Evolutionary conservation across 1,140 invertebrate genomes (phyloP).

Genomic region (Neocloeon triangulifer): DNA sequence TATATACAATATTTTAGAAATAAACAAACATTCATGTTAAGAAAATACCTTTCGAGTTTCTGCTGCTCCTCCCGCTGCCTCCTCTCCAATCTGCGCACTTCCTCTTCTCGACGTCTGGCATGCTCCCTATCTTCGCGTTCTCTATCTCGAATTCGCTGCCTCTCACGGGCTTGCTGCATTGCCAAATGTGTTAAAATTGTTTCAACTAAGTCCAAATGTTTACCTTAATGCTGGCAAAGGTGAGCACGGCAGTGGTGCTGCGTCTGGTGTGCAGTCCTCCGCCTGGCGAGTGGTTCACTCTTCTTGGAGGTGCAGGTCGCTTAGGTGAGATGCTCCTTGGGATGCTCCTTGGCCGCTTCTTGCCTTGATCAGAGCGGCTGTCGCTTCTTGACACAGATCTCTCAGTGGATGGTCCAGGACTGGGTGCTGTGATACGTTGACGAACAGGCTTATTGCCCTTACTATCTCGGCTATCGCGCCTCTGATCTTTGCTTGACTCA

Average conservation of each 20-base stretch:
- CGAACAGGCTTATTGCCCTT: constrained; percentile 1
- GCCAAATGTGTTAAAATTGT: constrained; percentile 15
- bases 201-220: not conserved
- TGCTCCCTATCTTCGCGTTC: constrained; percentile 48
- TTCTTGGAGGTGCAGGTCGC: constrained; percentile 9
- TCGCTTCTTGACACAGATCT: constrained; percentile 4
- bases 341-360: not conserved
- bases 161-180: constrained; percentile 51
- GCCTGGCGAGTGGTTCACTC: constrained; percentile 5
- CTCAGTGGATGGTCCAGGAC: constrained; percentile 1
- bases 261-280: not conserved
- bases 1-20: constrained; percentile 6
- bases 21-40: constrained; percentile 5
- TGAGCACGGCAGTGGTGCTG: not conserved
- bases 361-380: constrained; percentile 2
- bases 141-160: constrained; percentile 48
- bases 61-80: constrained; percentile 57
- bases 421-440: not conserved
- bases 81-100: constrained; percentile 49
- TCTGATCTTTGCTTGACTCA: constrained; percentile 18
- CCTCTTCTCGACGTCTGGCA: constrained; percentile 45
- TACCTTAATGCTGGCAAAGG: not conserved
- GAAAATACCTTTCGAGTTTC: constrained; percentile 30
- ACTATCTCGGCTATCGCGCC: constrained; percentile 18
- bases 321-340: constrained; percentile 10